These are phyloP conservation scores for Ischnus inquisitorius DNA, from an alignment of 2,888 invertebrate species.

Conservation along the genomic window DNA sequence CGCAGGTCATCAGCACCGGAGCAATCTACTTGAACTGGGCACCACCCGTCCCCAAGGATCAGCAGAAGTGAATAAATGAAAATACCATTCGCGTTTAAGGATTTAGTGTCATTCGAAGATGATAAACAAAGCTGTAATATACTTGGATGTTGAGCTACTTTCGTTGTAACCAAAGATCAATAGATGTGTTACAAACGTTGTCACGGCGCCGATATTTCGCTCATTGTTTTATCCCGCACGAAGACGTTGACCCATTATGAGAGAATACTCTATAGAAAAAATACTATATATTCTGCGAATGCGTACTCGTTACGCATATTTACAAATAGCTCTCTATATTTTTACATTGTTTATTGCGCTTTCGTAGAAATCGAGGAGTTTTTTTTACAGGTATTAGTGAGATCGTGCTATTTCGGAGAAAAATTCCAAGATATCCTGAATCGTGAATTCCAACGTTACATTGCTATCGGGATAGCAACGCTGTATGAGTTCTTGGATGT, in stretches of 20 bases:
- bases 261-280: not conserved
- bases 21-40: conserved; percentile 63
- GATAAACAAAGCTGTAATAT: conserved; percentile 52
- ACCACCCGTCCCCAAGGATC: conserved; percentile 57
- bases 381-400: conserved; percentile 87
- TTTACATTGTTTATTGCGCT: conserved; percentile 45
- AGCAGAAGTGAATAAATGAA: conserved; percentile 19
- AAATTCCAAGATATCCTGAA: conserved; percentile 97
- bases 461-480: conserved; percentile 98
- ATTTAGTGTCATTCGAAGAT: conserved; percentile 50
- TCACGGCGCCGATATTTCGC: not conserved
- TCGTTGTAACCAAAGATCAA: conserved; percentile 43
- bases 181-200: conserved; percentile 41
- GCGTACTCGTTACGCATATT: conserved; percentile 37
- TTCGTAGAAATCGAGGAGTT: not conserved
- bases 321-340: conserved; percentile 44
- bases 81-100: conserved; percentile 43
- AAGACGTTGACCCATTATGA: not conserved
- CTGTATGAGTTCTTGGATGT: conserved; percentile 96
- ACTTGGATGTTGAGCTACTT: conserved; percentile 23
- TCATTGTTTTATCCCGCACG: not conserved
- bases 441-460: conserved; percentile 97
- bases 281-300: conserved; percentile 38
- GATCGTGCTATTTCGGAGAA: conserved; percentile 99
- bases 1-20: conserved; percentile 43